Percentiles rank a stretch among this genome's conserved stretches.
Conservation (phyloP, 2,113 vertebrate genomes). For the Scophthalmus maximus region DNA sequence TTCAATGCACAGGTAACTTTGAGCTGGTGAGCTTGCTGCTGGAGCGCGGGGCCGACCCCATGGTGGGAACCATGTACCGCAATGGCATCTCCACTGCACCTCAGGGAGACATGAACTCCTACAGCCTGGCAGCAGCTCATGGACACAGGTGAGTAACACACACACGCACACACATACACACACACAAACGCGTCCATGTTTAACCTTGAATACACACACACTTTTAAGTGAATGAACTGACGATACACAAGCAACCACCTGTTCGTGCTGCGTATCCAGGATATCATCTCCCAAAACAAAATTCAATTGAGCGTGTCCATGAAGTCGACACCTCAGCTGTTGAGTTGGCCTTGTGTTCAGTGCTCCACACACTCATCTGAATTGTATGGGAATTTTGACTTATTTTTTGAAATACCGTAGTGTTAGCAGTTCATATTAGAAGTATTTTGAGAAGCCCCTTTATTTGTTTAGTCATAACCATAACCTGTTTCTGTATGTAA, state of each 20-base stretch:
- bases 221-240: background rate
- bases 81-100: constrained; percentile 96
- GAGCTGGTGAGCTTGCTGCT: constrained; percentile 97
- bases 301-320: constrained; percentile 6
- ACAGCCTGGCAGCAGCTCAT: constrained; percentile 97
- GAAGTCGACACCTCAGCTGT: too few species aligned
- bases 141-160: constrained; percentile 94
- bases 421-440: too few species aligned
- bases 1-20: constrained; percentile 91
- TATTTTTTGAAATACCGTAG: too few species aligned
- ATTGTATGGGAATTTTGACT: background rate
- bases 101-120: constrained; percentile 98
- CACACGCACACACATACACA: background rate
- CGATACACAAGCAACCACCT: too few species aligned
- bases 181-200: constrained; percentile 5
- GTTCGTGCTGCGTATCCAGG: background rate
- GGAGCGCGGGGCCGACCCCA: constrained; percentile 94
- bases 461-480: too few species aligned
- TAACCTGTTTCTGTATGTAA: too few species aligned
- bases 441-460: too few species aligned
- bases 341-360: too few species aligned
- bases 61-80: constrained; percentile 97
- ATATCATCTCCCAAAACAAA: constrained; percentile 39
- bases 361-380: background rate
- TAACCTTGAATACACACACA: constrained; percentile 8